Percentiles rank a stretch among this genome's conserved stretches.
Conservation (phyloP, 2,888 invertebrate genomes). For the Tryphoninae sp. region DNA sequence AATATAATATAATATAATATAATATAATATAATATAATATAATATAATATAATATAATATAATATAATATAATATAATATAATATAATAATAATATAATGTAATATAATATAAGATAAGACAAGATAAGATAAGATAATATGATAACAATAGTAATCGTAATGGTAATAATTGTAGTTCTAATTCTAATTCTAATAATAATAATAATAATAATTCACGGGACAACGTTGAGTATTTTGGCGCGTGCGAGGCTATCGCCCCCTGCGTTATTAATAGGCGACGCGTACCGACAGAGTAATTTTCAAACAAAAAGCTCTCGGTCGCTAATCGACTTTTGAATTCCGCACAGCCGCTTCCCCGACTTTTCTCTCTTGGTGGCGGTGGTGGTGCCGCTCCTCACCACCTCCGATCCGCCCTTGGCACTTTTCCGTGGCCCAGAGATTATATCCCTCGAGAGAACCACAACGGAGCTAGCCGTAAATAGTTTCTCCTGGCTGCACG, state of each 20-base stretch:
- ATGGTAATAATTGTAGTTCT: background rate
- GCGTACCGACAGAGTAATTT: constrained; percentile 20
- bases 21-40: too few species aligned
- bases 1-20: too few species aligned
- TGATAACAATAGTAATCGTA: background rate
- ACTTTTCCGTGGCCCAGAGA: constrained; percentile 49
- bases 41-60: too few species aligned
- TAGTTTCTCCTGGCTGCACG: constrained; percentile 64
- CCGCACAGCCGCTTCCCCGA: constrained; percentile 46
- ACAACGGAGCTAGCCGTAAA: constrained; percentile 58
- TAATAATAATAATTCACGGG: background rate
- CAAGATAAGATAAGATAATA: background rate
- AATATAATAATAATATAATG: background rate
- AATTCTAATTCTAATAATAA: background rate
- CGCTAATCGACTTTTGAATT: constrained; percentile 63
- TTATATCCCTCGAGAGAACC: constrained; percentile 60
- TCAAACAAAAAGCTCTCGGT: constrained; percentile 47
- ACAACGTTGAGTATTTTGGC: too few species aligned
- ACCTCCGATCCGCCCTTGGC: constrained; percentile 11
- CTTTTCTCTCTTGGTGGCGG: constrained; percentile 33
- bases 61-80: too few species aligned
- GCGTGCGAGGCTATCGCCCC: background rate
- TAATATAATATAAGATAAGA: too few species aligned
- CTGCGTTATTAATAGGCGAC: constrained; percentile 18
- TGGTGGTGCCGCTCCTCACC: background rate